Base-by-base conservation (phyloP, 2,797 vertebrate genomes). In the Pipistrellus nathusii region DNA sequence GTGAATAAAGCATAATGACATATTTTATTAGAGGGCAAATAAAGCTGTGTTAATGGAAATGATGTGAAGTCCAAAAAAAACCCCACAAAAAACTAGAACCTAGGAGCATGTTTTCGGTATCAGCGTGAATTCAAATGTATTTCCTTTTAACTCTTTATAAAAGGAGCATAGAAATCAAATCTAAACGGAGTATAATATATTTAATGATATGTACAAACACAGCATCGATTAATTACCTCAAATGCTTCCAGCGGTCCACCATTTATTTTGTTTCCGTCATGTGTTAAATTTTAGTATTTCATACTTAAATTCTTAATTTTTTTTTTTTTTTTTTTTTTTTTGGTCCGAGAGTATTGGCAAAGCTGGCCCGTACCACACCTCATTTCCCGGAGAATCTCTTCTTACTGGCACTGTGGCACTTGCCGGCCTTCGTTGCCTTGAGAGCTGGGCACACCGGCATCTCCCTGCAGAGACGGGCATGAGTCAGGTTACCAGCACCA, bases 1-100 rank as follows among this genome's bases (percentile, higher is more conserved):
- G 99, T 99, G 99, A 99, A 99, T 99, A 99, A 99, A 99, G 99
- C 99, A 98, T 99, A 99, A 99, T 99, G 99, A 99, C 99, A 99
- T 99, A 99, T 99, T 99, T 99, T 99, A 99, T 99, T 99, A 99
- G 99, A 99, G 99, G 99, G 99, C 99, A 99, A 99, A 99, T 99
- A 99, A 38, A 38, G 99, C 99, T 99, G 99, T 99, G 98, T 99
- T 98, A 98, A 98, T 98, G 98, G 98, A 98, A 98, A 98, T 98
- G 98, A 98, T 98, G 98, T 96, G 97, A 99, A 99, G 99, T 99
- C 99, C 99, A 97, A 98, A 98, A 57, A 98, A 96, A 98, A 44
- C 9, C 38, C 38, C 38, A 41, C 38, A 41, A 41, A 41, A 96
- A 99, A 99, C 99, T 99, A 99, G 96, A 97, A 98, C 99, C 98